These are phyloP conservation scores for Panurus biarmicus DNA, from an alignment of 2,113 vertebrate genomes.

Conservation along the genomic window DNA sequence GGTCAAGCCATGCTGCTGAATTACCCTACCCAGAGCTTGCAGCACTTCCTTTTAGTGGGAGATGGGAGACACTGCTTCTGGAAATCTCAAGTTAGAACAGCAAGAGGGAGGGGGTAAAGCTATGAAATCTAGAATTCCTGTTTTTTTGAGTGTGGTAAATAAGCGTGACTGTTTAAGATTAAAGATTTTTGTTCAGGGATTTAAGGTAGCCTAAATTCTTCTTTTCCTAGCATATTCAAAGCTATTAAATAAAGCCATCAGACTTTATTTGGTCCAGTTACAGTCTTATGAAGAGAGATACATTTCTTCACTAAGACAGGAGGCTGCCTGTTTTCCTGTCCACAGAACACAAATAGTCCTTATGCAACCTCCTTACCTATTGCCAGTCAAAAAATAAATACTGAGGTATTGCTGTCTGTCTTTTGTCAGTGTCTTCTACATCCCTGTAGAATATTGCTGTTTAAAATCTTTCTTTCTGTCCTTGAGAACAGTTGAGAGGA, in stretches of 20 bases:
- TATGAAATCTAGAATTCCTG: conserved; percentile 27
- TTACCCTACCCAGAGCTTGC: conserved; percentile 55
- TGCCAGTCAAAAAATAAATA: neutral
- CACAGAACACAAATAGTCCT: neutral
- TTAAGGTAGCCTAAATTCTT: neutral
- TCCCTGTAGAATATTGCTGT: neutral
- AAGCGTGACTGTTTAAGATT: neutral
- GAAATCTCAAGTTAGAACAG: conserved; percentile 61
- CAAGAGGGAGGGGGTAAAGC: conserved; percentile 54
- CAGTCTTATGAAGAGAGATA: neutral
- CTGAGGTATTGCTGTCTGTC: neutral
- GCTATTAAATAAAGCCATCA: neutral
- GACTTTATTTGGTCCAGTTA: neutral
- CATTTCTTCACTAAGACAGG: neutral
- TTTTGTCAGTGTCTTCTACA: conserved; percentile 42
- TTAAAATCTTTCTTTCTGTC: neutral
- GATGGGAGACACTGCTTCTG: conserved; percentile 65
- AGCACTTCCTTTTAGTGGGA: conserved; percentile 63
- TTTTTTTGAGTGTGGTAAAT: conserved; percentile 1
- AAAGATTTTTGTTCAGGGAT: neutral
- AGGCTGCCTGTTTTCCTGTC: neutral
- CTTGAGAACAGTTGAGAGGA: neutral
- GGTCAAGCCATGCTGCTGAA: conserved; percentile 53
- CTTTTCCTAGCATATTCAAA: neutral
- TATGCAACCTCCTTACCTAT: neutral